Evolutionary conservation across 2,797 vertebrate genomes (phyloP), one percentile per base, ranked within the genome.

Genomic region (Hemitrygon akajei): DNA sequence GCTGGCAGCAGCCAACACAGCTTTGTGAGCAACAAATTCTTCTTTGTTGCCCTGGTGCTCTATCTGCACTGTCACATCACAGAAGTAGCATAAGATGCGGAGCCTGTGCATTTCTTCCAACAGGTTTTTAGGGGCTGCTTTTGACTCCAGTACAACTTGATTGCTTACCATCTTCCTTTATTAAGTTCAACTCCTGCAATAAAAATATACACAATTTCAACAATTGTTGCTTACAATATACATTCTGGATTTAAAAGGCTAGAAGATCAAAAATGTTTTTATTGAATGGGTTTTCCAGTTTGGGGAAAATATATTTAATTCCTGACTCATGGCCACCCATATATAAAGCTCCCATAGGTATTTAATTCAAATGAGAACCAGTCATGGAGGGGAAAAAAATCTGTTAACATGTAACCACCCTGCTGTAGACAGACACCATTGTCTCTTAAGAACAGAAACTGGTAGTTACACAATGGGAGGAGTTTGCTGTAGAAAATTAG

Each of bases 1-100:
- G 93, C 99, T 99, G 71, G 98, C 98, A 7, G 98, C 98, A 0
- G 98, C 99, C 0, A 99, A 95, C 56, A 99, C 98, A 20, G 98
- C 97, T 95, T 97, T 98, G 95, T 99, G 99, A 27, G 98, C 98
- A 82, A 97, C 96, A 75, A 99, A 99, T 94, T 98, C 98, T 25
- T 97, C 96, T 1, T 97, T 95, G 1, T 98, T 96, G 0, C 98
- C 98, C 94, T 98, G 96, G 94, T 97, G 97, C 95, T 98, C 97
- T 77, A 99, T 98, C 0, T 98, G 98, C 40, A 99, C 97, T 0
- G 98, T 98, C 20, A 99, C 96, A 0, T 99, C 99, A 91, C 98
- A 99, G 63, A 99, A 96, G 84, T 97, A 98, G 2, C 98, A 98
- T 56, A 97, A 96, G 77, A 97, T 96, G 93, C 97, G 97, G 91